Evolutionary conservation across 2,797 vertebrate species (phyloP).

Genomic region (Galaxias olidus): DNA sequence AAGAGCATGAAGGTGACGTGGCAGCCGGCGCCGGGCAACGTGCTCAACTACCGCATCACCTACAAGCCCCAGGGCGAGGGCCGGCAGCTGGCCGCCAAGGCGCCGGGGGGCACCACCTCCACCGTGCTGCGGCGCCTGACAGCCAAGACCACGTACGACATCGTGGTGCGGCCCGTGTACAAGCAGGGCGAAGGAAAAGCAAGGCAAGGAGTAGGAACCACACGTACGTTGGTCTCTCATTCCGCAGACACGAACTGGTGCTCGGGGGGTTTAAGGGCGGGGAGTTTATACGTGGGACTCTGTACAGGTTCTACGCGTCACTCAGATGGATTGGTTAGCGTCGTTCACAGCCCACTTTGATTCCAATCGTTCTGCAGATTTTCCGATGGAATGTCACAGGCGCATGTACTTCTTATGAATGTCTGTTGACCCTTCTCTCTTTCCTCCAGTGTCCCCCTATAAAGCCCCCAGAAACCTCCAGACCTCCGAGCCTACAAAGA

Average conservation of each 20-base stretch:
- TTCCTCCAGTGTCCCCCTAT: conserved; percentile 82
- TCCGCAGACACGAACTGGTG: conserved; percentile 4
- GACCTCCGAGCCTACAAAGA: conserved; percentile 93
- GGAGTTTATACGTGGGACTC: not conserved
- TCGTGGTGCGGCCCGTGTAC: conserved; percentile 89
- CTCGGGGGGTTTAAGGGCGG: not conserved
- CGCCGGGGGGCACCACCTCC: conserved; percentile 77
- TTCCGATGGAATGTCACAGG: too few relatives aligned
- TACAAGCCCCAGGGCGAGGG: conserved; percentile 85
- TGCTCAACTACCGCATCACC: conserved; percentile 88
- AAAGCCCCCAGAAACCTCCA: conserved; percentile 93
- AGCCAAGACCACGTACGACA: conserved; percentile 87
- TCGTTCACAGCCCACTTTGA: too few relatives aligned
- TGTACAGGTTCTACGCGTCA: not conserved
- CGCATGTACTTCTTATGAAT: too few relatives aligned
- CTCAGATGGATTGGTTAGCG: not conserved
- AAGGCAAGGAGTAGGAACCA: conserved; percentile 92
- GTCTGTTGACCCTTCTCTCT: not conserved
- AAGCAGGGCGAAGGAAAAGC: conserved; percentile 88
- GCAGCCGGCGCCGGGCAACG: conserved; percentile 90
- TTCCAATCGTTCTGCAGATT: too few relatives aligned
- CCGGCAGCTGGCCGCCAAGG: conserved; percentile 87
- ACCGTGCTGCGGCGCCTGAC: conserved; percentile 86
- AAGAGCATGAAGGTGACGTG: conserved; percentile 89
- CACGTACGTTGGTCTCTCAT: conserved; percentile 76